Evolutionary conservation across 2,888 invertebrate species (phyloP), one percentile per base, ranked within the genome.

Genomic region (Quadriops clusia): DNA sequence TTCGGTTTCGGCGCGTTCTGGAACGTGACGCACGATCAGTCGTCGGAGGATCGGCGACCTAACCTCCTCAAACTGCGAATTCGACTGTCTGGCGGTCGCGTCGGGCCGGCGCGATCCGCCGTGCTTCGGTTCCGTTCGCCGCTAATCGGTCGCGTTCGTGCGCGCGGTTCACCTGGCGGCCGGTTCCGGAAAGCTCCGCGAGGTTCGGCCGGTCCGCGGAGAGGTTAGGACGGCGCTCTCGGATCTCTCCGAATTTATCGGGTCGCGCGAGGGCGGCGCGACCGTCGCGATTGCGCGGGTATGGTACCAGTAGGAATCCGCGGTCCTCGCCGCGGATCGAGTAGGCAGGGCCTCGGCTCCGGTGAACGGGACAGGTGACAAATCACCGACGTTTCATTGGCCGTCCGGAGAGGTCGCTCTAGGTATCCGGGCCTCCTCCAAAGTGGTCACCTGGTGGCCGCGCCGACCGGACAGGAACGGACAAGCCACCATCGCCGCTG

Each of bases 341-440:
- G 55, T 48, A 55, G 60, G 58, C 47, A 42, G 57, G 56, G 49
- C 56, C 41, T 47, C 42, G 44, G 35, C 44, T 32, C 36, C 41
- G 40, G 39, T 38, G 40, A 41, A 38, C 40, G 47, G 46, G 53
- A 54, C 57, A 58, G 58, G 60, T 58, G 60, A 58, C 57, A 57
- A 54, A 53, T 57, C 56, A 51, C 49, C 44, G 45, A 45, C 34
- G 43, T 45, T 41, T 46, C 49, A 58, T 58, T 58, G 58, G 58
- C 37, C 45, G 47, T 40, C 38, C 44, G 43, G 36, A 41, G 44
- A 36, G 30, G 30, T 22, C 33, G 37, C 31, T 33, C 39, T 35
- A 48, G 53, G 50, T 53, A 49, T 43, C 33, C 34, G 30, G 33
- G 47, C 47, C 50, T 47, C 47, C 50, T 45, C 47, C 51, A 50